These are phyloP conservation scores for Synanthedon myopaeformis DNA, from an alignment of 2,888 invertebrate species.

Conservation along the genomic window DNA sequence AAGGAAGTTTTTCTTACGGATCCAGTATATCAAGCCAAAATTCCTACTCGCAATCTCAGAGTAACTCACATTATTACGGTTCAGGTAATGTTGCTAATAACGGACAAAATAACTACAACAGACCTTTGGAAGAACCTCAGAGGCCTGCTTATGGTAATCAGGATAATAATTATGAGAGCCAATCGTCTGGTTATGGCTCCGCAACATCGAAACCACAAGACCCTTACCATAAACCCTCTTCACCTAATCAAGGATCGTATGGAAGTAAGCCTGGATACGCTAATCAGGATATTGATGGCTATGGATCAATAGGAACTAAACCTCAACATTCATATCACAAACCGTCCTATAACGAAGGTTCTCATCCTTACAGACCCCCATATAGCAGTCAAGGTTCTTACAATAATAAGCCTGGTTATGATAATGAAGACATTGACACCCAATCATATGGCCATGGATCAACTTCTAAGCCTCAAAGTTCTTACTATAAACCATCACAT, in stretches of 20 bases:
- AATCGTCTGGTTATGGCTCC: conserved; percentile 8
- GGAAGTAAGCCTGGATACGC: conserved; percentile 3
- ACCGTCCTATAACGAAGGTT: neutral
- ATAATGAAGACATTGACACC: conserved; percentile 3
- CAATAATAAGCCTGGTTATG: conserved; percentile 9
- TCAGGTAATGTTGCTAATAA: conserved; percentile 3
- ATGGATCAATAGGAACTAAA: conserved; percentile 6
- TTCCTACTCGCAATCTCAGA: conserved; percentile 25
- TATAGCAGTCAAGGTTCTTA: conserved; percentile 12
- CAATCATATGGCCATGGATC: no score
- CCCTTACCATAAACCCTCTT: neutral
- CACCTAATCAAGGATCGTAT: conserved; percentile 1
- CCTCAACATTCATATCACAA: conserved; percentile 3
- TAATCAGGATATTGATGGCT: neutral
- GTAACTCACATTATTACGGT: conserved; percentile 16
- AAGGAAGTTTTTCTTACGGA: conserved; percentile 29
- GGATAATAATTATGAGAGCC: conserved; percentile 3
- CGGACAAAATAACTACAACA: conserved; percentile 5
- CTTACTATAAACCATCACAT: conserved; percentile 4
- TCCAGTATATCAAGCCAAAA: conserved; percentile 26
- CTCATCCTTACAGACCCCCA: conserved; percentile 2
- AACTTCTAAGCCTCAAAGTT: neutral
- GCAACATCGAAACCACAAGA: conserved; percentile 5
- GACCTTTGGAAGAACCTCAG: conserved; percentile 7
- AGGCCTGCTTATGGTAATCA: conserved; percentile 5